A percentile compares a stretch with the other conserved stretches of the same genome.
phyloP scores from a whole-genome alignment of 2,888 invertebrate species.

The Amphipyra berbera region DNA sequence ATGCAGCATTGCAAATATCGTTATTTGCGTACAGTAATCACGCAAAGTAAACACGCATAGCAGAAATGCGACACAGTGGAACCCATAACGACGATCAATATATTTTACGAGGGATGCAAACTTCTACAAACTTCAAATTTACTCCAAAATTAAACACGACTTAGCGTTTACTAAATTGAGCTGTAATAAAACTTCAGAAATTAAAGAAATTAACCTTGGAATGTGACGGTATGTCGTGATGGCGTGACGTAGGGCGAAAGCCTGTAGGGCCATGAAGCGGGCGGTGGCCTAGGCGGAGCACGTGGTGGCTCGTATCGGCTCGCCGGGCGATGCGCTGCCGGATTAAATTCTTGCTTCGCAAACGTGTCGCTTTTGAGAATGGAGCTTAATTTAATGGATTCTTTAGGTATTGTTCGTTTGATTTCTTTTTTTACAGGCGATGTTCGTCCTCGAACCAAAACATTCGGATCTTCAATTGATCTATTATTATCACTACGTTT shows the following conservation, averaged over 20 bases:
- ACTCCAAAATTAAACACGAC: constrained; percentile 83
- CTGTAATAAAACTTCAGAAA: constrained; percentile 65
- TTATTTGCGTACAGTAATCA: constrained; percentile 40
- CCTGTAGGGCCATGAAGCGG: constrained; percentile 82
- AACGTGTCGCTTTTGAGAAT: constrained; percentile 88
- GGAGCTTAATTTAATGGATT: constrained; percentile 85
- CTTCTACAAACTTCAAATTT: constrained; percentile 64
- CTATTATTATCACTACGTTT: constrained; percentile 92
- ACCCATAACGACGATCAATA: constrained; percentile 76
- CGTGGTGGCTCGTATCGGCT: constrained; percentile 93
- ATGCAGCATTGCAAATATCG: constrained; percentile 55
- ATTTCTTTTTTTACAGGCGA: constrained; percentile 84
- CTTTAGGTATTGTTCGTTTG: constrained; percentile 74
- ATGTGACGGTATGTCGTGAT: constrained; percentile 92
- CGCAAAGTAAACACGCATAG: constrained; percentile 68
- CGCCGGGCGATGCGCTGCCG: constrained; percentile 93
- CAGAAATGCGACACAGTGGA: constrained; percentile 64
- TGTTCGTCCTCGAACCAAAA: constrained; percentile 71
- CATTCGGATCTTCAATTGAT: constrained; percentile 87
- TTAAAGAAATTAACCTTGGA: constrained; percentile 92
- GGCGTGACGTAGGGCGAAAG: constrained; percentile 86
- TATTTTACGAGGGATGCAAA: constrained; percentile 66
- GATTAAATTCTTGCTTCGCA: constrained; percentile 93
- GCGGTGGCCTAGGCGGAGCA: constrained; percentile 88
- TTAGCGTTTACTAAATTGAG: constrained; percentile 51